A percentile compares a stretch with the other conserved stretches of the same genome.
phyloP scores from a whole-genome alignment of 2,113 vertebrate species.

The Zosterops lateralis region DNA sequence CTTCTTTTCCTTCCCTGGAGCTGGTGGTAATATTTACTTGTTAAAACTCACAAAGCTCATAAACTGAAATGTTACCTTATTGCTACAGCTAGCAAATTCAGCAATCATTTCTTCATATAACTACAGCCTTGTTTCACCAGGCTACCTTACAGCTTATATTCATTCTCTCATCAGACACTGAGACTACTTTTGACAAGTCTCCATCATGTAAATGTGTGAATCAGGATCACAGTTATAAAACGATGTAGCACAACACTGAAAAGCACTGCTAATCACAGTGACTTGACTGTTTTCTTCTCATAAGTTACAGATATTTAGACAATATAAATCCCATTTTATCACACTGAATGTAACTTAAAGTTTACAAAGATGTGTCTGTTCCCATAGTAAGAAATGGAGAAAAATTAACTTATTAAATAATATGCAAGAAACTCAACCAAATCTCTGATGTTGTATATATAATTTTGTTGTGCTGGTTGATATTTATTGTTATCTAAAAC shows the following conservation, averaged over 20 bases:
- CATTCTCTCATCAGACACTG: not conserved
- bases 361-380: not conserved
- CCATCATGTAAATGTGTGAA: not conserved
- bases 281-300: not conserved
- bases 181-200: not conserved
- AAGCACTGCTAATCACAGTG: not conserved
- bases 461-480: not conserved
- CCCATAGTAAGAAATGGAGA: not conserved
- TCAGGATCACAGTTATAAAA: not conserved
- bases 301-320: not conserved
- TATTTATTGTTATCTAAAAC: not conserved
- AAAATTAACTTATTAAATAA: accelerated
- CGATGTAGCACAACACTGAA: not conserved
- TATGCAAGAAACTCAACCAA: not conserved
- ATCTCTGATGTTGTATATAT: not conserved
- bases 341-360: not conserved
- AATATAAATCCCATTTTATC: not conserved
- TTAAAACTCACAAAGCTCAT: slow-evolving; percentile 19
- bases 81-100: not conserved
- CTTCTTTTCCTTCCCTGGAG: not conserved
- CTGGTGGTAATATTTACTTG: not conserved
- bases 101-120: not conserved
- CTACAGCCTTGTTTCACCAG: not conserved
- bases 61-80: not conserved
- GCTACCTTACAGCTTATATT: not conserved